Evolutionary conservation across 2,888 invertebrate genomes (phyloP), one percentile per base, ranked within the genome.

Genomic region (Drosophila putrida): DNA sequence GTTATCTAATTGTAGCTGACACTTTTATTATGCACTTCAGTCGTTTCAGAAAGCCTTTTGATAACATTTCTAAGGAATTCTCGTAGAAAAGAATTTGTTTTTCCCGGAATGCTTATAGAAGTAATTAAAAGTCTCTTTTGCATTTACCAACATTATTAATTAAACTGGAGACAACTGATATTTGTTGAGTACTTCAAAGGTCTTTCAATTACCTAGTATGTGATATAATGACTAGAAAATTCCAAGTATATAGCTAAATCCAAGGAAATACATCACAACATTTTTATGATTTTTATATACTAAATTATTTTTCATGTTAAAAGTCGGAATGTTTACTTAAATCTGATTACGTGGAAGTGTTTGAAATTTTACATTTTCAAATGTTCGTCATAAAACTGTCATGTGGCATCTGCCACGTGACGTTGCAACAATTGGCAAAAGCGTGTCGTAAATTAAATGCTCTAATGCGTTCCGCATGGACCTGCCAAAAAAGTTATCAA

Each of bases 391-490:
- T 62, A 64, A 57, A 60, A 47, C 55, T 54, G 59, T 53, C 50
- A 63, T 59, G 51, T 51, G 58, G 44, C 53, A 59, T 20, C 44
- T 66, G 65, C 46, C 63, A 33, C 28, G 39, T 55, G 62, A 71
- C 38, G 15, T 28, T 63, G 38, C 58, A 43, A 71, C 44, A 66
- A 69, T 39, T n/a, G 27, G 50, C 49, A 43, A 49, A 20, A 55
- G n/a, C 20, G 27, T 41, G 46, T 43, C 46, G 43, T 71, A 67
- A 68, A 69, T 68, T 15, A 54, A 43, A 49, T 33, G 25, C n/a
- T 50, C 15, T 69, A 71, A 75, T 68, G 46, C 75, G 27, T 72
- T 75, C 64, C 75, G 44, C 72, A 65, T 72, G 62, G 59, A 59
- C 6, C 58, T 75, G 76, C 59, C 69, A 55, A 50, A 64, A 31